Evolutionary conservation across 1,140 invertebrate genomes (phyloP).

Genomic region (Cherax destructor): DNA sequence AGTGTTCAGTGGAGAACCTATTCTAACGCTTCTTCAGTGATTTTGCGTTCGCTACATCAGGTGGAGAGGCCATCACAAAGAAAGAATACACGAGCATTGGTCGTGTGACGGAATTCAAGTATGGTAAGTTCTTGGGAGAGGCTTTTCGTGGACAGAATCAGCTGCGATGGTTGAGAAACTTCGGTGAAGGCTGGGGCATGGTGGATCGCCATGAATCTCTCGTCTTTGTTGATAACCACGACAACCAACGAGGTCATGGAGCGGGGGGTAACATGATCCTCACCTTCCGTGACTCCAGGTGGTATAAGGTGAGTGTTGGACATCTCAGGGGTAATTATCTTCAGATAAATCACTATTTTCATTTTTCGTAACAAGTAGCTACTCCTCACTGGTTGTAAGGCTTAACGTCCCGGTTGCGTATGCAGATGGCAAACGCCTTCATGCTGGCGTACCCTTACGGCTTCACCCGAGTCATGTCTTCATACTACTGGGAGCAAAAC

Average conservation of each 20-base stretch:
- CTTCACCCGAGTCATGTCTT: conserved; percentile 86
- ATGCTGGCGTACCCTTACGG: conserved; percentile 88
- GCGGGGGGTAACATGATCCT: conserved; percentile 76
- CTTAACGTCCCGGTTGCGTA: too few relatives aligned
- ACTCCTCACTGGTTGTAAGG: too few relatives aligned
- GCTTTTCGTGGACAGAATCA: conserved; percentile 78
- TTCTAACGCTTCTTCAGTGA: too few relatives aligned
- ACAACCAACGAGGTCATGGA: conserved; percentile 82
- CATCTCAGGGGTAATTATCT: too few relatives aligned
- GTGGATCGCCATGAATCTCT: conserved; percentile 74
- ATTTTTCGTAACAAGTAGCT: too few relatives aligned
- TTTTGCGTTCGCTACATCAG: conserved; percentile 67
- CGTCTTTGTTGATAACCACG: conserved; percentile 80
- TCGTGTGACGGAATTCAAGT: conserved; percentile 86
- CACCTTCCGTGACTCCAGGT: conserved; percentile 74
- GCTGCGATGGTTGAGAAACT: conserved; percentile 51
- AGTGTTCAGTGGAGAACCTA: too few relatives aligned
- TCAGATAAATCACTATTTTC: too few relatives aligned
- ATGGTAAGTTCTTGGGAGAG: conserved; percentile 79
- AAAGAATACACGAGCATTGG: conserved; percentile 82
- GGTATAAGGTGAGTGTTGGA: conserved; percentile 74
- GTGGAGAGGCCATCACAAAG: conserved; percentile 82
- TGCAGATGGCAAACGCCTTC: conserved; percentile 85
- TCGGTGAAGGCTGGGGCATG: conserved; percentile 76
- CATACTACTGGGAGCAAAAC: conserved; percentile 77